phyloP scores from a whole-genome alignment of 2,113 vertebrate genomes.

The Peromyscus polionotus region DNA sequence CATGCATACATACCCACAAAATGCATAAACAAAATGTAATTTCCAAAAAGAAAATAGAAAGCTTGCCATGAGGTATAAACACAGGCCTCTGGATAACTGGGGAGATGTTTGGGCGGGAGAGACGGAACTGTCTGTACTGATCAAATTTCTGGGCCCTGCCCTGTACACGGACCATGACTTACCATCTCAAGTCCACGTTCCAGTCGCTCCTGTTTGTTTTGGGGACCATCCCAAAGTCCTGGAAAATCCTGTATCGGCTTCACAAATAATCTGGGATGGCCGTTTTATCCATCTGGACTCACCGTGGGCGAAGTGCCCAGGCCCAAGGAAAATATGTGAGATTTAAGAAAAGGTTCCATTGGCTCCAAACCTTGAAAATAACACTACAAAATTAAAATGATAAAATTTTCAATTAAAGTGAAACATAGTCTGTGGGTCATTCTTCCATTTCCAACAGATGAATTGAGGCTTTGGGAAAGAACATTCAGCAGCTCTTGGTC shows the following conservation, averaged over 20 bases:
- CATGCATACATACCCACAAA: background rate
- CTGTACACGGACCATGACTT: background rate
- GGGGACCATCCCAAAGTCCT: conserved; percentile 79
- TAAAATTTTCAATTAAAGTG: conserved; percentile 42
- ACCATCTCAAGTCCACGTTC: conserved; percentile 48
- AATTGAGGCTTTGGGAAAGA: background rate
- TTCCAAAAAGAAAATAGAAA: background rate
- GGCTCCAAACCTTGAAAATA: conserved; percentile 67
- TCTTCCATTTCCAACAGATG: background rate
- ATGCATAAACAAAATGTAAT: background rate
- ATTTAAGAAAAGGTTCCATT: conserved; percentile 71
- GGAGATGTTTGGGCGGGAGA: background rate
- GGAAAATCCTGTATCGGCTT: conserved; percentile 81
- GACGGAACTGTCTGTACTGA: background rate
- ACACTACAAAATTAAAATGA: conserved; percentile 67
- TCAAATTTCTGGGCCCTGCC: conserved; percentile 60
- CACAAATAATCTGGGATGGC: conserved; percentile 76
- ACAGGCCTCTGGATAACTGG: background rate
- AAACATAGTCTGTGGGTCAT: background rate
- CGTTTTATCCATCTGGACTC: conserved; percentile 74
- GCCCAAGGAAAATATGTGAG: conserved; percentile 79
- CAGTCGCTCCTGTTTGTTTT: conserved; percentile 78
- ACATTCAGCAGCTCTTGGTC: background rate
- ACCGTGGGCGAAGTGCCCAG: conserved; percentile 49
- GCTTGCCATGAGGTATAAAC: background rate